Conservation (phyloP, 1,140 invertebrate species). For the Drosophila setifemur region DNA sequence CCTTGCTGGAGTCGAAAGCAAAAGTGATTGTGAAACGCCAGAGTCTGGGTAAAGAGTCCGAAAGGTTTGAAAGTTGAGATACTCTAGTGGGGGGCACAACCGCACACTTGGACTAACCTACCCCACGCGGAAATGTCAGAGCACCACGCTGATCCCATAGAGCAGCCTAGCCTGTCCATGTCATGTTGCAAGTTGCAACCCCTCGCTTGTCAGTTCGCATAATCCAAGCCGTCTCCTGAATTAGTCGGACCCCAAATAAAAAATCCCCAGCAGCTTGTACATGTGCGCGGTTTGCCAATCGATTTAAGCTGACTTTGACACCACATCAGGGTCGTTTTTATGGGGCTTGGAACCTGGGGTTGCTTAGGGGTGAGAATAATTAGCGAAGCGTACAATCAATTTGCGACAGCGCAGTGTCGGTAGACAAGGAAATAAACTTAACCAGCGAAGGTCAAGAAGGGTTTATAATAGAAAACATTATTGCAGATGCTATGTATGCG, state of each 20-base stretch:
- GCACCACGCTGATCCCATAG: conserved; percentile 38
- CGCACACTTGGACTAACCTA: conserved; percentile 22
- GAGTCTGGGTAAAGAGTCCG: conserved; percentile 6
- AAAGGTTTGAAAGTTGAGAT: conserved; percentile 71
- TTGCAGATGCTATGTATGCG: too few species aligned
- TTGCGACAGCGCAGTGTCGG: conserved; percentile 8
- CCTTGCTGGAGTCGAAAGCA: conserved; percentile 74
- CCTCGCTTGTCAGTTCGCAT: not conserved
- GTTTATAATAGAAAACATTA: too few species aligned
- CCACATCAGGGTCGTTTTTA: conserved; percentile 50
- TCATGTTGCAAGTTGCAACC: not conserved
- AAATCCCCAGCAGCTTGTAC: not conserved
- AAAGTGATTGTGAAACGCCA: conserved; percentile 73
- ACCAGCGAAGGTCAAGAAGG: conserved; percentile 4
- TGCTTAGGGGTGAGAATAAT: conserved; percentile 26
- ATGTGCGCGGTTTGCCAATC: conserved; percentile 18
- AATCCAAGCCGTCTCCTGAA: conserved; percentile 23
- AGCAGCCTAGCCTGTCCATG: conserved; percentile 4
- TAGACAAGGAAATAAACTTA: conserved; percentile 25
- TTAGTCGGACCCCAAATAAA: conserved; percentile 19
- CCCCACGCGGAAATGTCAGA: conserved; percentile 57
- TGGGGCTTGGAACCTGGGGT: not conserved
- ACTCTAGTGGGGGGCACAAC: conserved; percentile 13
- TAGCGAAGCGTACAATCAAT: conserved; percentile 58
- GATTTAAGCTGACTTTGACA: conserved; percentile 74